A percentile compares a stretch with the other conserved stretches of the same genome.
These are phyloP conservation scores for Saguinus imperator DNA, from an alignment of 2,113 vertebrate species.

Conservation along the genomic window DNA sequence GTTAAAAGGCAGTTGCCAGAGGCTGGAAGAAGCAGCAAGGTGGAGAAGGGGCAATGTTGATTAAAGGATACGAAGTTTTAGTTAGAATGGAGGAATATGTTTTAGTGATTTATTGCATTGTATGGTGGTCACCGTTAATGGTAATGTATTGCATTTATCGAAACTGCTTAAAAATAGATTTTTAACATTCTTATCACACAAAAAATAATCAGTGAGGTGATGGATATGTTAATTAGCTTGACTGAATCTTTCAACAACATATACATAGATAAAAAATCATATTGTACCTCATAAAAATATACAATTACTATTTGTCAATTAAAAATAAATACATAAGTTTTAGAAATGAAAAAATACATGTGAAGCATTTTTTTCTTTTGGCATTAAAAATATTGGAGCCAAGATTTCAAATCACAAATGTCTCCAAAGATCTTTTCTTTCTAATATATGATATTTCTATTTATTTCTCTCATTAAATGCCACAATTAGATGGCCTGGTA, in stretches of 20 bases:
- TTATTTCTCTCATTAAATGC: conserved; percentile 8
- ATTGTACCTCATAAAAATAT: background rate
- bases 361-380: background rate
- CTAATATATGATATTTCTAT: background rate
- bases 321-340: background rate
- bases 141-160: background rate
- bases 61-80: background rate
- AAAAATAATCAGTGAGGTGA: background rate
- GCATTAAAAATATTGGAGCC: background rate
- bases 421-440: background rate
- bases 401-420: background rate
- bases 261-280: background rate
- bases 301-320: background rate
- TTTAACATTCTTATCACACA: background rate
- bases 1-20: background rate
- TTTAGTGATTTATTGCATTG: background rate
- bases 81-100: background rate
- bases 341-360: background rate
- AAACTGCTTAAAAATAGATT: background rate
- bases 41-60: background rate
- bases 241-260: background rate
- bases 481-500: background rate
- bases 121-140: background rate
- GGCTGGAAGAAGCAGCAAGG: background rate
- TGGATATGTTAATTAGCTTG: background rate